Evolutionary conservation across 2,113 vertebrate genomes (phyloP).

Genomic region (Syngnathus typhle): DNA sequence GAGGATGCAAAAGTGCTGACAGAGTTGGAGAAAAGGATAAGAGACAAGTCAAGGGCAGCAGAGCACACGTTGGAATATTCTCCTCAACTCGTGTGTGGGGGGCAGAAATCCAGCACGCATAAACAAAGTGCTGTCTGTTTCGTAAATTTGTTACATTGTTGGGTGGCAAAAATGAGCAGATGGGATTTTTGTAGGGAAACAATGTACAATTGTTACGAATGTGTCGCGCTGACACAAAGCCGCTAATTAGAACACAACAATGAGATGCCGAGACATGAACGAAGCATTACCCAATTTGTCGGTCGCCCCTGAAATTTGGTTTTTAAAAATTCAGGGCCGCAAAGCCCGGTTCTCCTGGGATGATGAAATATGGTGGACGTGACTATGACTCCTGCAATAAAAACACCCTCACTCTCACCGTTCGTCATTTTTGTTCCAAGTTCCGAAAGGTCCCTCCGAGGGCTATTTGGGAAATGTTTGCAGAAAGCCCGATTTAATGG

Average conservation of each 20-base stretch:
- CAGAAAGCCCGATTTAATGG: conserved; percentile 3
- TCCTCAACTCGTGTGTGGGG: not conserved
- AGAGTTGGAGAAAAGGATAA: not conserved
- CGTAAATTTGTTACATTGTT: too few relatives aligned
- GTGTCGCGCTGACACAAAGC: too few relatives aligned
- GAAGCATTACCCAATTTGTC: not conserved
- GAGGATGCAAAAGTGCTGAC: not conserved
- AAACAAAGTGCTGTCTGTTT: conserved; percentile 3
- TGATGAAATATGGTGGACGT: too few relatives aligned
- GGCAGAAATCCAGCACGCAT: not conserved
- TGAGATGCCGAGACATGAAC: not conserved
- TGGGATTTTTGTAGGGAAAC: too few relatives aligned
- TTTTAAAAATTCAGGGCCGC: too few relatives aligned
- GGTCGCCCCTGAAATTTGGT: too few relatives aligned
- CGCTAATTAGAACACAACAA: too few relatives aligned
- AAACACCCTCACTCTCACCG: not conserved
- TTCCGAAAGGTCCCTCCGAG: not conserved
- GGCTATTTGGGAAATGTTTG: conserved; percentile 6
- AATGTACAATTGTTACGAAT: too few relatives aligned
- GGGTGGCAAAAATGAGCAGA: too few relatives aligned
- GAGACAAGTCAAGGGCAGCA: not conserved
- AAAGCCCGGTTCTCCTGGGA: too few relatives aligned
- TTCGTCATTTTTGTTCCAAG: not conserved
- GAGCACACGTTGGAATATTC: not conserved
- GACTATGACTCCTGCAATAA: not conserved